A percentile compares a stretch with the other conserved stretches of the same genome.
phyloP scores from a whole-genome alignment of 2,797 vertebrate species.

The Microtus californicus region DNA sequence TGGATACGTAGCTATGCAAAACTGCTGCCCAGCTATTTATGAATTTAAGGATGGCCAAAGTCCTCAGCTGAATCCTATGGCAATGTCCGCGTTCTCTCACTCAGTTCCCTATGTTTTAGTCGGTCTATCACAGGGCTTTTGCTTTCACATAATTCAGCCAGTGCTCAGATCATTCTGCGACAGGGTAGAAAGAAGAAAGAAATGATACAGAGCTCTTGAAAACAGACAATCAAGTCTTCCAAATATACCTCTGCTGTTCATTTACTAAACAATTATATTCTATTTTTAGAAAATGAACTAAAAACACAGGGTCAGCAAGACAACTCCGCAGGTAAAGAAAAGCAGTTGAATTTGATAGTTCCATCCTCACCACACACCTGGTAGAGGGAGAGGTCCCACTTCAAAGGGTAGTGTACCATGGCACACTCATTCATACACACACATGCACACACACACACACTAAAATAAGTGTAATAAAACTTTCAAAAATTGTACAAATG shows the following conservation, averaged over 20 bases:
- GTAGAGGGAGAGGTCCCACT: neutral
- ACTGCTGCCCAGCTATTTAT: neutral
- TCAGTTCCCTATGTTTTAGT: neutral
- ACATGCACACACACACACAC: neutral
- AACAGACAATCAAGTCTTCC: neutral
- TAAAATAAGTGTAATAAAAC: neutral
- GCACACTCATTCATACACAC: neutral
- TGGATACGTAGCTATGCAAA: neutral
- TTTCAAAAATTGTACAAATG: neutral
- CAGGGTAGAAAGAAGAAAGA: neutral
- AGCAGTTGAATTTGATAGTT: neutral
- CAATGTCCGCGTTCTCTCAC: neutral
- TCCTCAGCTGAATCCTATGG: slow-evolving; percentile 33
- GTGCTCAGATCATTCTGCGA: neutral
- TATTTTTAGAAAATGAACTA: slow-evolving; percentile 6
- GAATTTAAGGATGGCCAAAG: neutral
- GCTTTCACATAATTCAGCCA: neutral
- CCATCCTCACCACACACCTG: too few relatives aligned
- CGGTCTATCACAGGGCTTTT: neutral
- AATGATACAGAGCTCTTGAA: neutral
- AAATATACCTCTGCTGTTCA: neutral
- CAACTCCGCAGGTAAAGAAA: neutral
- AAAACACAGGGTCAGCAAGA: neutral
- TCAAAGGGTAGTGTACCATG: neutral
- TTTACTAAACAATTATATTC: slow-evolving; percentile 25